Percentiles rank a stretch among this genome's conserved stretches.
Conservation (phyloP, 2,113 vertebrate species). For the Brachyhypopomus occidentalis region DNA sequence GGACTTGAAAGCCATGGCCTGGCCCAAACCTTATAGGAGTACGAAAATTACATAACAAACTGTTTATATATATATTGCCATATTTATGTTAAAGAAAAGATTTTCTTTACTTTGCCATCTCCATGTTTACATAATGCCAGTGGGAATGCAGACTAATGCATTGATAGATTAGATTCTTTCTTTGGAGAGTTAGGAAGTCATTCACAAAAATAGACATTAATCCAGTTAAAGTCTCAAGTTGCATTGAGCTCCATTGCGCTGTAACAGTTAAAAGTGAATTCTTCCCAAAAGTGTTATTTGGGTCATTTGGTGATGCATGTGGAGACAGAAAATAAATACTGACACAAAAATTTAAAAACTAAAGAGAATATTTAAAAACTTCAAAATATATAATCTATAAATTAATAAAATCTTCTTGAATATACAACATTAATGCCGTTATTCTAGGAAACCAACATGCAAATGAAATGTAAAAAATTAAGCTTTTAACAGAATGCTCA, state of each 20-base stretch:
- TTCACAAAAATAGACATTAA: neutral
- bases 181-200: neutral
- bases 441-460: constrained; percentile 5
- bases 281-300: neutral
- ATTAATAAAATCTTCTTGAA: neutral
- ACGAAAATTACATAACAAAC: too few species aligned
- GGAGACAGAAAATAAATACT: neutral
- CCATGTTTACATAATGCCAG: too few species aligned
- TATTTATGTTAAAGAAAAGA: too few species aligned
- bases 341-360: constrained; percentile 4
- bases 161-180: neutral
- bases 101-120: too few species aligned
- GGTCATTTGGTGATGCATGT: neutral
- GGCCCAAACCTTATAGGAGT: too few species aligned
- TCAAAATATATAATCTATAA: neutral
- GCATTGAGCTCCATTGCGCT: constrained; percentile 15
- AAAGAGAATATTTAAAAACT: neutral
- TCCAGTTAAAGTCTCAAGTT: neutral
- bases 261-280: neutral
- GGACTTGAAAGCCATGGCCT: too few species aligned
- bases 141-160: too few species aligned
- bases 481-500: neutral
- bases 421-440: neutral
- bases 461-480: neutral
- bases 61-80: too few species aligned